phyloP scores from a whole-genome alignment of 2,113 vertebrate species.

The Neogale vison region DNA sequence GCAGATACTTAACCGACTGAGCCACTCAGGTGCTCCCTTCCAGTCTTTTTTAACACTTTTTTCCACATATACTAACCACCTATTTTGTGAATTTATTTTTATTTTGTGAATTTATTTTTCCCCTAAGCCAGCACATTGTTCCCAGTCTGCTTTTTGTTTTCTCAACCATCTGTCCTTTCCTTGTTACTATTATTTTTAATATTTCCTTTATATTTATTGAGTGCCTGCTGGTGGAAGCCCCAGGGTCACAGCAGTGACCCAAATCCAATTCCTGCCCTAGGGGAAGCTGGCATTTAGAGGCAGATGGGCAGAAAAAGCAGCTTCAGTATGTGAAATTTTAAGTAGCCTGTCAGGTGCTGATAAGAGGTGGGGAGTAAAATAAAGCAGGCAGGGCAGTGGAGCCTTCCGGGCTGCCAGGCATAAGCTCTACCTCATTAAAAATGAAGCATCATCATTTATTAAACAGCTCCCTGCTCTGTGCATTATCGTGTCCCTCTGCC shows the following conservation, averaged over 20 bases:
- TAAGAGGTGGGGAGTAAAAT: neutral
- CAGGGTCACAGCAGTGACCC: neutral
- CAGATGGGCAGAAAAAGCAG: neutral
- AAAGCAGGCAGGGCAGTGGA: neutral
- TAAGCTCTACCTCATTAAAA: conserved; percentile 38
- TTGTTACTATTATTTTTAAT: neutral
- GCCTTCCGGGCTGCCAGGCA: neutral
- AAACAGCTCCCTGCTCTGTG: neutral
- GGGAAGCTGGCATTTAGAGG: neutral
- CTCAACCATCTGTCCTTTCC: neutral
- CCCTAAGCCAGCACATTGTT: neutral
- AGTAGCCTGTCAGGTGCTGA: neutral
- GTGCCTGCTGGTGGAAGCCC: neutral
- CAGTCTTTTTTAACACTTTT: neutral
- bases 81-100: neutral
- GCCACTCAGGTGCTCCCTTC: neutral
- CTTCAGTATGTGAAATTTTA: neutral
- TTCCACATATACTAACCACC: neutral
- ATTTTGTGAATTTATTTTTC: neutral
- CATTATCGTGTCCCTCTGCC: neutral
- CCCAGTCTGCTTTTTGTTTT: neutral
- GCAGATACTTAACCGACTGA: neutral
- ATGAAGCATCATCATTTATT: conserved; percentile 55
- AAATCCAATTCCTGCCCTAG: neutral
- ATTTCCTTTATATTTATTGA: neutral